Percentiles rank a stretch among this genome's conserved stretches.
phyloP scores from a whole-genome alignment of 2,113 vertebrate genomes.

The Zosterops japonicus region DNA sequence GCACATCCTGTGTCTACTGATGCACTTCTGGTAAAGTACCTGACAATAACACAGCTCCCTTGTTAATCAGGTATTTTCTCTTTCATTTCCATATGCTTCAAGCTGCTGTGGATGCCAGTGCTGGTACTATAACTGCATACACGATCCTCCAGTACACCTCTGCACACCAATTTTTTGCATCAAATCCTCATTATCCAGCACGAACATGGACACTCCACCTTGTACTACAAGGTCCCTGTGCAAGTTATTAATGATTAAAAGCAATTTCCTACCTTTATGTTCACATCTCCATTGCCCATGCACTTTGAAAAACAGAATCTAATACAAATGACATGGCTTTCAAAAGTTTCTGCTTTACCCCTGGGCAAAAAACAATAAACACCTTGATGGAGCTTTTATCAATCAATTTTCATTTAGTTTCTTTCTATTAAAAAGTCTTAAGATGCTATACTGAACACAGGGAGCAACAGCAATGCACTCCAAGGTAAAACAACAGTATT shows the following conservation, averaged over 20 bases:
- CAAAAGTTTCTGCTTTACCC: constrained; percentile 44
- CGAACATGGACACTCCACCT: not conserved
- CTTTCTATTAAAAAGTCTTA: constrained; percentile 54
- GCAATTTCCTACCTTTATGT: constrained; percentile 25
- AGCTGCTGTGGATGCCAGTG: not conserved
- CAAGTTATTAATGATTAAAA: constrained; percentile 57
- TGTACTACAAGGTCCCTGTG: constrained; percentile 3
- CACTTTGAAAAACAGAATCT: constrained; percentile 26
- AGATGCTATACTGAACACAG: constrained; percentile 24
- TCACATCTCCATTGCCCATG: not conserved
- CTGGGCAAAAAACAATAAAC: constrained; percentile 57
- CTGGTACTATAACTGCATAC: not conserved
- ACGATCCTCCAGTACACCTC: not conserved
- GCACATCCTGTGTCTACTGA: not conserved
- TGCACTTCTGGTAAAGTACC: not conserved
- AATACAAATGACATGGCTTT: constrained; percentile 5
- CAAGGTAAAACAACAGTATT: constrained; percentile 38
- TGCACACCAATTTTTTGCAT: not conserved
- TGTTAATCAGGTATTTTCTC: not conserved
- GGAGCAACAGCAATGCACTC: constrained; percentile 31
- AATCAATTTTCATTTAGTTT: constrained; percentile 68
- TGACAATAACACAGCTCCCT: not conserved
- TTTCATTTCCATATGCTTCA: not conserved
- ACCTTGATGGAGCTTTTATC: constrained; percentile 58
- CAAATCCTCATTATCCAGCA: not conserved